These are phyloP conservation scores for Echinometra lucunter DNA, from an alignment of 53 echinoderm and acorn worm species.

Conservation along the genomic window DNA sequence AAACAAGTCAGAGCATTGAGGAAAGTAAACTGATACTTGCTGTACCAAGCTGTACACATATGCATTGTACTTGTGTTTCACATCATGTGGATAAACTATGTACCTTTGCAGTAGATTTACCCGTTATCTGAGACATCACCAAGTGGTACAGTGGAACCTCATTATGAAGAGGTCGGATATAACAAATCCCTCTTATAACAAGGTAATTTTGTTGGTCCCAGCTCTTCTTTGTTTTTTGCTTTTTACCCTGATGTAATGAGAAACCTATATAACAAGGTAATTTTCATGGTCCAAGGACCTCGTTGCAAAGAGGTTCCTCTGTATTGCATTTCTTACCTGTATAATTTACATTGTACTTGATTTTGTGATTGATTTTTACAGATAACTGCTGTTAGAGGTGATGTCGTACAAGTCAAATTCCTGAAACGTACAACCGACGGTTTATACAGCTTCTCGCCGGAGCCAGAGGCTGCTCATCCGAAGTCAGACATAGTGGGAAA, in stretches of 20 bases:
- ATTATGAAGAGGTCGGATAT: too few species aligned
- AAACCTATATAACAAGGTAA: background rate
- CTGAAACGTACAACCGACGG: constrained; percentile 41
- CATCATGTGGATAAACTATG: constrained; percentile 34
- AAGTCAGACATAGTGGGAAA: constrained; percentile 40
- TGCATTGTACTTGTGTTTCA: constrained; percentile 40
- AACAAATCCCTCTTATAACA: too few species aligned
- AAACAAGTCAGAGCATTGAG: constrained; percentile 40
- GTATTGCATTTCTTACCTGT: constrained; percentile 35
- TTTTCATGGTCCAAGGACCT: constrained; percentile 40
- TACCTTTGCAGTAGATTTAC: constrained; percentile 35
- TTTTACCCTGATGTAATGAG: too few species aligned
- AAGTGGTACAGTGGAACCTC: too few species aligned
- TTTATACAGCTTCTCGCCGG: constrained; percentile 27
- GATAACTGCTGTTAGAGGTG: constrained; percentile 40
- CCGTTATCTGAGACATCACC: constrained; percentile 35
- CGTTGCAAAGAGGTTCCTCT: constrained; percentile 36
- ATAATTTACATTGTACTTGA: constrained; percentile 39
- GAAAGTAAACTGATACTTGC: constrained; percentile 40
- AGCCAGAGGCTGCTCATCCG: constrained; percentile 28
- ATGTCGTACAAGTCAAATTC: constrained; percentile 40
- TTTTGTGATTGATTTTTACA: constrained; percentile 33
- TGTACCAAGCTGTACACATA: constrained; percentile 34
- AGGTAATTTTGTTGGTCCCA: too few species aligned
- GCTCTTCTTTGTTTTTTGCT: background rate